These are phyloP conservation scores for Forbesichthys agassizii DNA, from an alignment of 2,113 vertebrate species.

Conservation along the genomic window DNA sequence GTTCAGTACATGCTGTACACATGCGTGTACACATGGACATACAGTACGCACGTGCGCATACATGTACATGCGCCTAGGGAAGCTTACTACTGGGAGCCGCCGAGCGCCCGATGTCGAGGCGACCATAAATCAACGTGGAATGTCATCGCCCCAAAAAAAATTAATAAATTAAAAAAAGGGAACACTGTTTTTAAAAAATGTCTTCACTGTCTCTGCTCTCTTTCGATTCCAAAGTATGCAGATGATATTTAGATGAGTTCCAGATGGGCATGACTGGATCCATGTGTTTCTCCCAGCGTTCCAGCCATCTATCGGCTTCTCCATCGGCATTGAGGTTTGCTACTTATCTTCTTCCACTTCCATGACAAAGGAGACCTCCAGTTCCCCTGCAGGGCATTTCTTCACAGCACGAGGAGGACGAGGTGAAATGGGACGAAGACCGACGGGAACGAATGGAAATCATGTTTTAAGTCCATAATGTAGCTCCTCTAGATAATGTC, in stretches of 20 bases:
- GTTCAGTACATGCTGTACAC: neutral
- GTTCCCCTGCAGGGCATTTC: conserved; percentile 21
- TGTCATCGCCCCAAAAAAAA: conserved; percentile 14
- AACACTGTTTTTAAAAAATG: neutral
- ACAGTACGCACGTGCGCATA: neutral
- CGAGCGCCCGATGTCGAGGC: conserved; percentile 14
- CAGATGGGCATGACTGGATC: conserved; percentile 62
- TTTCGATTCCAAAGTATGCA: conserved; percentile 50
- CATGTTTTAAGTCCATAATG: neutral
- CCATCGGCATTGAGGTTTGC: conserved; percentile 39
- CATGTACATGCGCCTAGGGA: neutral
- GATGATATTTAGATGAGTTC: conserved; percentile 61
- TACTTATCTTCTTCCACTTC: conserved; percentile 39
- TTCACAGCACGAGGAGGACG: conserved; percentile 6
- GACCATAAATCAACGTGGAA: conserved; percentile 5
- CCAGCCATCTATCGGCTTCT: conserved; percentile 42
- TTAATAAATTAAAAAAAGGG: neutral
- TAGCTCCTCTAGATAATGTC: neutral
- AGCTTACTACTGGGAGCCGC: conserved; percentile 18
- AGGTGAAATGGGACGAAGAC: conserved; percentile 19
- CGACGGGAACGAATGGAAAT: neutral
- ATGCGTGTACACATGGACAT: conserved; percentile 4
- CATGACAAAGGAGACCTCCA: conserved; percentile 22
- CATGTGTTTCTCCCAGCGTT: conserved; percentile 46
- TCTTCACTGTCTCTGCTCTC: conserved; percentile 16